phyloP scores from a whole-genome alignment of 2,113 vertebrate species.

The Hemibagrus wyckioides region DNA sequence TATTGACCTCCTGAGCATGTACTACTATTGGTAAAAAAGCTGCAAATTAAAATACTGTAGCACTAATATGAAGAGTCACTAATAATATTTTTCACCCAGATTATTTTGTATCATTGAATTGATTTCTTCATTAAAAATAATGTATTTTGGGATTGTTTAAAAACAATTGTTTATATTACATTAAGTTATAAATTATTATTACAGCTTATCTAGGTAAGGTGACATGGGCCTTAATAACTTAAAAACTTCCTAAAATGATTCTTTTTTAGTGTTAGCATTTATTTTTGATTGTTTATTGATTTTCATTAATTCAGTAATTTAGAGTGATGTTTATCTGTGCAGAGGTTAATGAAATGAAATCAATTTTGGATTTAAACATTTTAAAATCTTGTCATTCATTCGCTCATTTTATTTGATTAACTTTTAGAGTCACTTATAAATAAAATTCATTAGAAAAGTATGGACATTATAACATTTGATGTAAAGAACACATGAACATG shows the following conservation, averaged over 20 bases:
- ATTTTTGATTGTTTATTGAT: not conserved
- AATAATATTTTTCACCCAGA: not conserved
- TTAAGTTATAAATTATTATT: not conserved
- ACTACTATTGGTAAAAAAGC: not conserved
- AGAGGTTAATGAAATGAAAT: not conserved
- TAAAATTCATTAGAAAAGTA: not conserved
- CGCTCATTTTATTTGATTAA: not conserved
- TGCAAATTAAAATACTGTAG: not conserved
- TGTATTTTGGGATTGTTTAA: not conserved
- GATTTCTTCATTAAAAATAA: not conserved
- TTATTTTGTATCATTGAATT: not conserved
- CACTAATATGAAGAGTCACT: not conserved
- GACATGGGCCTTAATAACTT: not conserved
- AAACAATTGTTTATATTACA: not conserved
- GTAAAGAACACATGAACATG: not conserved
- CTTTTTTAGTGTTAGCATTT: not conserved
- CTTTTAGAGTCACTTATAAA: not conserved
- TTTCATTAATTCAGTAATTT: not conserved
- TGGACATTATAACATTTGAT: not conserved
- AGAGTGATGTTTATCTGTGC: not conserved
- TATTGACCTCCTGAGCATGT: not conserved
- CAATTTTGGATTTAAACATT: no score
- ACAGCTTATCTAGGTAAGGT: not conserved
- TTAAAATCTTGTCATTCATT: not conserved
- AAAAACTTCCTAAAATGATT: not conserved